A percentile compares a stretch with the other conserved stretches of the same genome.
Conservation (phyloP, 2,797 vertebrate genomes). For the Champsocephalus gunnari region DNA sequence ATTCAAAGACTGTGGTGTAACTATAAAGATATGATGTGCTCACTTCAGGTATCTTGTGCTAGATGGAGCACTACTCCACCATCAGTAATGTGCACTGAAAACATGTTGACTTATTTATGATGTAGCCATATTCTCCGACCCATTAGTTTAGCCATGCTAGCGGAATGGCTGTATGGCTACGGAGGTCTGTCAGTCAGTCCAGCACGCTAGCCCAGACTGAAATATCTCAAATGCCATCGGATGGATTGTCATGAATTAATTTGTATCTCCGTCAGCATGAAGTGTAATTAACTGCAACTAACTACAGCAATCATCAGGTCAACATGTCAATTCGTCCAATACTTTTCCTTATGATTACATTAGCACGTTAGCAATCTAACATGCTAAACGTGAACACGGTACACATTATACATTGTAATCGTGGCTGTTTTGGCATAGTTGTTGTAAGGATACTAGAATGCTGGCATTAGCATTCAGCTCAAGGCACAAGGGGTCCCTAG, state of each 20-base stretch:
- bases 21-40: slow-evolving; percentile 39
- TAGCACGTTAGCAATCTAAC: not conserved
- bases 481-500: too few relatives aligned
- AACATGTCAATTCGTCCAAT: not conserved
- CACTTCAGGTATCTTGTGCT: slow-evolving; percentile 18
- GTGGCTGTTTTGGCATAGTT: not conserved
- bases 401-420: not conserved
- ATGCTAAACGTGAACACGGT: not conserved
- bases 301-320: not conserved
- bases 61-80: slow-evolving; percentile 17
- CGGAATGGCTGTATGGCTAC: not conserved
- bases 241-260: not conserved
- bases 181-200: not conserved
- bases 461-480: too few relatives aligned
- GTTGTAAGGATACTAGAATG: too few relatives aligned
- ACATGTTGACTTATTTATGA: slow-evolving; percentile 49
- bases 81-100: slow-evolving; percentile 30
- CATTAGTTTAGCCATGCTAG: not conserved
- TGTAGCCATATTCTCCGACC: slow-evolving; percentile 3
- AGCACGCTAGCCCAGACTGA: not conserved
- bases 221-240: not conserved
- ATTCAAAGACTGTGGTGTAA: slow-evolving; percentile 31
- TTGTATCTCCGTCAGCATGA: too few relatives aligned
- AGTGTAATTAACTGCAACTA: not conserved
- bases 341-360: too few relatives aligned